These are phyloP conservation scores for Isichthys henryi DNA, from an alignment of 2,113 vertebrate genomes.

Conservation along the genomic window DNA sequence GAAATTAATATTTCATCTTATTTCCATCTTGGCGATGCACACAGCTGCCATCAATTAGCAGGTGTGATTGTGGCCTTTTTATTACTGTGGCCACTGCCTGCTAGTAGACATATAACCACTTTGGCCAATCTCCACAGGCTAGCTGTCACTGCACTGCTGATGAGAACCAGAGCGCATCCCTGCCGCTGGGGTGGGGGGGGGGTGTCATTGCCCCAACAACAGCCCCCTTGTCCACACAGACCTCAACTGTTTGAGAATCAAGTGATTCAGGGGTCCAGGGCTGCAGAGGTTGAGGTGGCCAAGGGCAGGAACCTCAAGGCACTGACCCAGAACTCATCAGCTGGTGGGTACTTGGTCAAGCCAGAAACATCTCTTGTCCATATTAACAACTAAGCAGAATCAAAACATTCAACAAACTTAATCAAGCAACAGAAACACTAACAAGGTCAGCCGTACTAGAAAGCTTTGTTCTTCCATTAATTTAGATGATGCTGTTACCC, in stretches of 20 bases:
- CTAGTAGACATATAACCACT: not conserved
- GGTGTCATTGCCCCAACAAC: not conserved
- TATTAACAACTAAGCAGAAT: not conserved
- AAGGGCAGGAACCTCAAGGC: not conserved
- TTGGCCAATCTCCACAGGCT: not conserved
- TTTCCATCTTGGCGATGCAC: not conserved
- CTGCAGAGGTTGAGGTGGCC: not conserved
- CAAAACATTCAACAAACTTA: not conserved
- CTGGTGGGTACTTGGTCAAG: not conserved
- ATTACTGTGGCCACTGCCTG: not conserved
- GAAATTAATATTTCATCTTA: not conserved
- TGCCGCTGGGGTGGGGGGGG: no score
- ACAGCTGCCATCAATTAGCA: conserved; percentile 3
- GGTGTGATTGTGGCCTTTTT: not conserved
- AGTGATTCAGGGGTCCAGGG: not conserved
- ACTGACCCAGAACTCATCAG: not conserved
- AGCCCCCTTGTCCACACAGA: not conserved
- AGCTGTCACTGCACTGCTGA: not conserved
- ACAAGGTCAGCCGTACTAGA: not conserved
- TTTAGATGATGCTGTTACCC: not conserved
- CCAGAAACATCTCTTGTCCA: not conserved
- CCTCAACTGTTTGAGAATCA: not conserved
- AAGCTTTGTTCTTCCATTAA: not conserved
- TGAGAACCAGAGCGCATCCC: not conserved
- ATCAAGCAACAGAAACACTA: not conserved